A percentile compares a stretch with the other conserved stretches of the same genome.
Conservation (phyloP, 2,888 invertebrate genomes). For the Diaprepes abbreviatus region DNA sequence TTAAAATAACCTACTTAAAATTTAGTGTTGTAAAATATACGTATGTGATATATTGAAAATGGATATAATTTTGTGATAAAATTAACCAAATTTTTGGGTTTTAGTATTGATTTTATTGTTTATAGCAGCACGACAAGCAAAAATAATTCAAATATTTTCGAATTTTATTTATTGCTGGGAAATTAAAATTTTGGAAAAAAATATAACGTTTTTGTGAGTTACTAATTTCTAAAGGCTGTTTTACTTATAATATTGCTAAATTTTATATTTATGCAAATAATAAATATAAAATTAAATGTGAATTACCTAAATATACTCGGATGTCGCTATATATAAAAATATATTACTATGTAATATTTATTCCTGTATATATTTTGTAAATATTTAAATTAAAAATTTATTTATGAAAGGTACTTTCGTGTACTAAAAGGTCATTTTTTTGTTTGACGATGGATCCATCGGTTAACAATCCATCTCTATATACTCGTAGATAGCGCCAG, state of each 20-base stretch:
- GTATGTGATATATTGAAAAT: slow-evolving; percentile 8
- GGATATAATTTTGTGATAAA: not conserved
- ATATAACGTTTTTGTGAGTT: slow-evolving; percentile 35
- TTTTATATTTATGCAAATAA: slow-evolving; percentile 53
- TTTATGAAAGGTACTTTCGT: slow-evolving; percentile 32
- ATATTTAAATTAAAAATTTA: slow-evolving; percentile 53
- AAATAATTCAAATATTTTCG: too few species aligned
- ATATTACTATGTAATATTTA: slow-evolving; percentile 58
- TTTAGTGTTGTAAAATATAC: slow-evolving; percentile 4
- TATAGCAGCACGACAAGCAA: too few species aligned
- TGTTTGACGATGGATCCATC: slow-evolving; percentile 8
- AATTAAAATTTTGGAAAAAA: slow-evolving; percentile 17
- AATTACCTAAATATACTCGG: slow-evolving; percentile 48
- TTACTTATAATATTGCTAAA: slow-evolving; percentile 56
- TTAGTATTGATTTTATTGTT: too few species aligned
- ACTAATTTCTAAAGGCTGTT: slow-evolving; percentile 61
- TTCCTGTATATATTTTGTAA: slow-evolving; percentile 62
- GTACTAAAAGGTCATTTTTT: slow-evolving; percentile 24
- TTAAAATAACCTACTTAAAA: not conserved
- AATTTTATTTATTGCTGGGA: slow-evolving; percentile 9
- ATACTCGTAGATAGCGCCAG: too few species aligned
- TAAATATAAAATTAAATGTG: slow-evolving; percentile 39
- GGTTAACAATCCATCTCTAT: too few species aligned
- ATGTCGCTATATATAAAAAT: slow-evolving; percentile 47
- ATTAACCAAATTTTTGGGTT: too few species aligned